Percentiles rank a stretch among this genome's conserved stretches.
phyloP scores from a whole-genome alignment of 2,888 invertebrate genomes.

The Pheosia gnoma region DNA sequence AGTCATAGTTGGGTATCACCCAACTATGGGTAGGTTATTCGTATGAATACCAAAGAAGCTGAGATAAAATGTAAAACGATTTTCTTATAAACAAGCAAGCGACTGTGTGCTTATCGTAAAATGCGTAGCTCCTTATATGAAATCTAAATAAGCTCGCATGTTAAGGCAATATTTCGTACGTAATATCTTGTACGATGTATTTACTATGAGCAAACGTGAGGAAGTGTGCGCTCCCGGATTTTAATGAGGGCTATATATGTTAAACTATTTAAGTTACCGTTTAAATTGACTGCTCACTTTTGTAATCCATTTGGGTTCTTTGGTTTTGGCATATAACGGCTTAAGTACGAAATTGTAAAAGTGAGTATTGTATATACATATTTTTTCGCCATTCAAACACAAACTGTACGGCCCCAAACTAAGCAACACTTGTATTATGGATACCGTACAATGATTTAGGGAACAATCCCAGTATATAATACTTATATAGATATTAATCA shows the following conservation, averaged over 20 bases:
- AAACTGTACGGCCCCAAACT: too few relatives aligned
- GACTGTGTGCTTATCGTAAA: not conserved
- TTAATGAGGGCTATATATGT: not conserved
- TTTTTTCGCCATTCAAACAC: too few relatives aligned
- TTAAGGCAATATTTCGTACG: not conserved
- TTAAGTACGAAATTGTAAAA: too few relatives aligned
- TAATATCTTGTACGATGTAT: slow-evolving; percentile 1
- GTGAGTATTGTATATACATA: too few relatives aligned
- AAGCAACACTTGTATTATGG: too few relatives aligned
- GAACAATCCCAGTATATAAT: too few relatives aligned
- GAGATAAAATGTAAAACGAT: not conserved
- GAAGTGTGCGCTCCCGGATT: not conserved
- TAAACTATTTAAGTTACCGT: not conserved
- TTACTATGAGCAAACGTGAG: not conserved
- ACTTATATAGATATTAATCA: too few relatives aligned
- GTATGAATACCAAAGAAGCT: not conserved
- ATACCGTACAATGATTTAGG: too few relatives aligned
- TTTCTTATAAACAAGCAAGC: not conserved
- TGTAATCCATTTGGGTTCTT: too few relatives aligned
- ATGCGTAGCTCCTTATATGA: not conserved
- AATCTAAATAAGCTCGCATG: slow-evolving; percentile 3
- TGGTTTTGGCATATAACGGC: too few relatives aligned
- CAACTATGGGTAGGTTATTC: not conserved
- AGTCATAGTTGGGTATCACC: too few relatives aligned
- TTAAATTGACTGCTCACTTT: not conserved